phyloP scores from a whole-genome alignment of 2,113 vertebrate species.

The Mustela lutreola region DNA sequence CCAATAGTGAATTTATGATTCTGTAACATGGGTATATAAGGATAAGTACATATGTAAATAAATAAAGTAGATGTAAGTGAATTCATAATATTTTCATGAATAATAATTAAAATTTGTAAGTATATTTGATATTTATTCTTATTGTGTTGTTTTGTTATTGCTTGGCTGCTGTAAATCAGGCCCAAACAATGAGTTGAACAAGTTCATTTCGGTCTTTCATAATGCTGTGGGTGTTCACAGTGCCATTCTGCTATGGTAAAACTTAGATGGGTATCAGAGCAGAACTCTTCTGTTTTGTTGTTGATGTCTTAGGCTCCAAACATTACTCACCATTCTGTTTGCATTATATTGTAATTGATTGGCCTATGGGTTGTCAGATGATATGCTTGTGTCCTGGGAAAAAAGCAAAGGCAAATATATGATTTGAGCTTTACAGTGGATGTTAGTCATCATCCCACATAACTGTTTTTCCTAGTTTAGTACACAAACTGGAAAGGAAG shows the following conservation, averaged over 20 bases:
- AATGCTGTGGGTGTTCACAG: background rate
- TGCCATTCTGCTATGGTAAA: background rate
- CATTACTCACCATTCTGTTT: background rate
- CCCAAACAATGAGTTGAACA: background rate
- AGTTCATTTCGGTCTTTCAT: background rate
- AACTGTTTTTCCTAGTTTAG: background rate
- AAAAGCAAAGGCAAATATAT: background rate
- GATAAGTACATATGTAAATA: background rate
- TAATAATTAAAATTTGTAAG: background rate
- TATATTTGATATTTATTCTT: background rate
- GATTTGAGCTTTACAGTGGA: background rate
- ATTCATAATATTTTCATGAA: background rate
- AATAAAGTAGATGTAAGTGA: background rate
- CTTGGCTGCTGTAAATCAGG: background rate
- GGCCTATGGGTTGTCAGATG: background rate
- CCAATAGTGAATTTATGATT: background rate
- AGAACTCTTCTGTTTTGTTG: background rate
- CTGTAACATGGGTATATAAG: background rate
- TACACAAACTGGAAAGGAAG: background rate
- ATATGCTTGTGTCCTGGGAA: background rate
- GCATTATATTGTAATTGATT: background rate
- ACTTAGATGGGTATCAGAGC: background rate
- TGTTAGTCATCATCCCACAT: background rate
- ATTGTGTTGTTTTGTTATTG: background rate
- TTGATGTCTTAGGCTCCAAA: background rate